phyloP scores from a whole-genome alignment of 1,140 invertebrate species.

The Bombus balteatus region DNA sequence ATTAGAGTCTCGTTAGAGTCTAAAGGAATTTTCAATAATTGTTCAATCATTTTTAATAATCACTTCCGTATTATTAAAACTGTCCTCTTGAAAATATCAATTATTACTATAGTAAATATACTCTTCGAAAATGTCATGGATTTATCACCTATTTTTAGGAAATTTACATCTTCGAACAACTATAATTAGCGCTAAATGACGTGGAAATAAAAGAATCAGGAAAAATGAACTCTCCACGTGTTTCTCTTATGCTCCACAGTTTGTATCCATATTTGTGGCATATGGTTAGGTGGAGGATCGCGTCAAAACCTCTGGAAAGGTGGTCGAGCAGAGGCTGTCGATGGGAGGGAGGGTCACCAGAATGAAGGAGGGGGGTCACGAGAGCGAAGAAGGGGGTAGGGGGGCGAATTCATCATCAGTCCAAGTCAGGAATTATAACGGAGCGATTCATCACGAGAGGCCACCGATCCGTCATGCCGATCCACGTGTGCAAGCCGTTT shows the following conservation, averaged over 20 bases:
- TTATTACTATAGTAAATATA: too few relatives aligned
- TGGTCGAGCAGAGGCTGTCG: conserved; percentile 20
- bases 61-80: too few relatives aligned
- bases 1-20: too few relatives aligned
- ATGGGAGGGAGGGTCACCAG: conserved; percentile 33
- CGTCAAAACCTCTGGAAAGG: conserved; percentile 61
- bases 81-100: too few relatives aligned
- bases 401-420: conserved; percentile 79
- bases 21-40: too few relatives aligned
- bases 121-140: too few relatives aligned
- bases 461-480: conserved; percentile 79
- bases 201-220: not conserved
- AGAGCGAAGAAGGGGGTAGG: conserved; percentile 28
- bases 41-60: too few relatives aligned
- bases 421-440: conserved; percentile 80
- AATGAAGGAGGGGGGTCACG: conserved; percentile 51
- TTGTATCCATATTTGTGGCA: conserved; percentile 18
- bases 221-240: not conserved
- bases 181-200: too few relatives aligned
- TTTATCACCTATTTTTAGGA: too few relatives aligned
- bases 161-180: too few relatives aligned
- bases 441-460: conserved; percentile 80
- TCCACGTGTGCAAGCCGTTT: conserved; percentile 70
- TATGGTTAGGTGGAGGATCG: conserved; percentile 56
- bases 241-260: fast-evolving